phyloP scores from a whole-genome alignment of 1,140 invertebrate genomes.

The Leguminivora glycinivorella region DNA sequence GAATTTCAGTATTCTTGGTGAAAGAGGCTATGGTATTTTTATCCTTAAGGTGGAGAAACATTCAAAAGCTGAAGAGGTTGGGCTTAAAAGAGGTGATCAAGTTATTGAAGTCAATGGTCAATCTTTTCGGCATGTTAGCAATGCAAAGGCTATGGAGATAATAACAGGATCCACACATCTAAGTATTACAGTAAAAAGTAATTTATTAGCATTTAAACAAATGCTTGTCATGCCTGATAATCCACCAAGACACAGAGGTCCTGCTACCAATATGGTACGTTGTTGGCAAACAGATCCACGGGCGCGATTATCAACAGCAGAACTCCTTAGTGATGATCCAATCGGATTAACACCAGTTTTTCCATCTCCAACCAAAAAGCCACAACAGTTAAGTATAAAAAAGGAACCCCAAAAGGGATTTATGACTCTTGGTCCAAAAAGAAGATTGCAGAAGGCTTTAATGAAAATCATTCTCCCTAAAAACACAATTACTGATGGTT shows the following conservation, averaged over 20 bases:
- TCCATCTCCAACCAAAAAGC: slow-evolving; percentile 91
- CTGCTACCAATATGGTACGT: slow-evolving; percentile 71
- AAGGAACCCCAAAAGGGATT: slow-evolving; percentile 88
- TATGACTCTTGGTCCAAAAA: slow-evolving; percentile 92
- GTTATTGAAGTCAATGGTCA: slow-evolving; percentile 98
- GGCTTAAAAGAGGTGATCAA: slow-evolving; percentile 97
- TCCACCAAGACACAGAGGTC: slow-evolving; percentile 84
- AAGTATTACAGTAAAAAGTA: slow-evolving; percentile 97
- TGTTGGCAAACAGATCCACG: slow-evolving; percentile 83
- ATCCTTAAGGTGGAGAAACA: slow-evolving; percentile 95
- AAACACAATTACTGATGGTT: slow-evolving; percentile 86
- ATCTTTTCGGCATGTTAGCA: slow-evolving; percentile 95
- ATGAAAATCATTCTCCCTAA: slow-evolving; percentile 95
- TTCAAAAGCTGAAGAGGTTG: slow-evolving; percentile 97
- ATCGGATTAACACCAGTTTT: slow-evolving; percentile 89
- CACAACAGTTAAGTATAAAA: slow-evolving; percentile 84
- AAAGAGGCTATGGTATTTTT: slow-evolving; percentile 94
- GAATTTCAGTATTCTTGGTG: slow-evolving; percentile 96
- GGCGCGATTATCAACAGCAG: slow-evolving; percentile 82
- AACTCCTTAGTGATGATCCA: slow-evolving; percentile 87
- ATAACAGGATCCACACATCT: slow-evolving; percentile 96
- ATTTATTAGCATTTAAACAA: slow-evolving; percentile 91
- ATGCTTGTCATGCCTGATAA: slow-evolving; percentile 93
- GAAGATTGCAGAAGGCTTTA: slow-evolving; percentile 91
- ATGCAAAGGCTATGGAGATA: slow-evolving; percentile 94